Conservation (phyloP, 2,888 invertebrate species). For the Acanthosepion esculentum region DNA sequence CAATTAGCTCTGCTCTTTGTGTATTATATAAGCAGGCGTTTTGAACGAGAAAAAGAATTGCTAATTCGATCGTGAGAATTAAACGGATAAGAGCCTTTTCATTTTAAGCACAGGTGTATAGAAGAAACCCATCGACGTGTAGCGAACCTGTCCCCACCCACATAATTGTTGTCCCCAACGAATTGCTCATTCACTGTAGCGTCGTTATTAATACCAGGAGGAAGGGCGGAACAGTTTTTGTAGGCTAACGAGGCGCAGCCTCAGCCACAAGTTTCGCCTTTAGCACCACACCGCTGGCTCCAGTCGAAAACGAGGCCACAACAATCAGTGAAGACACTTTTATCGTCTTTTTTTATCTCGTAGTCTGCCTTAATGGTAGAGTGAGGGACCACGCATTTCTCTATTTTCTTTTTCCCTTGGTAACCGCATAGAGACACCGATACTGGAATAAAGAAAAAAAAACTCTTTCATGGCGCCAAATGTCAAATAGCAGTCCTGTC, state of each 20-base stretch:
- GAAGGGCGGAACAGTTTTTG: background rate
- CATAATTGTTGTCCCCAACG: background rate
- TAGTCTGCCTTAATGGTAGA: too few species aligned
- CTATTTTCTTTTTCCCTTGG: too few species aligned
- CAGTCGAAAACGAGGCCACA: background rate
- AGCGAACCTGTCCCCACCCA: slow-evolving; percentile 18
- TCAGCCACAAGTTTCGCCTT: background rate
- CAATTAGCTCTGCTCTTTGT: background rate
- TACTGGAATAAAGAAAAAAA: background rate
- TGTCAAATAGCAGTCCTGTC: too few species aligned
- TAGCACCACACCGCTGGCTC: background rate
- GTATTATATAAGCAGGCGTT: background rate
- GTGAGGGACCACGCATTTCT: background rate
- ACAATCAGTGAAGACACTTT: background rate
- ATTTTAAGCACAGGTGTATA: slow-evolving; percentile 18
- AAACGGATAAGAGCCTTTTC: background rate
- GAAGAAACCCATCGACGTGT: background rate
- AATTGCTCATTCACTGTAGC: slow-evolving; percentile 8
- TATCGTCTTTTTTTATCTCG: background rate
- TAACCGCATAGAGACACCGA: too few species aligned
- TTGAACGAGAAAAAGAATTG: background rate
- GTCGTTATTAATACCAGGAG: background rate
- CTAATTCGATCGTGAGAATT: slow-evolving; percentile 33
- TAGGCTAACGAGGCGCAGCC: background rate
- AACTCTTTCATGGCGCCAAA: too few species aligned